Percentiles rank a stretch among this genome's conserved stretches.
phyloP scores from a whole-genome alignment of 2,797 vertebrate genomes.

The Helarctos malayanus region DNA sequence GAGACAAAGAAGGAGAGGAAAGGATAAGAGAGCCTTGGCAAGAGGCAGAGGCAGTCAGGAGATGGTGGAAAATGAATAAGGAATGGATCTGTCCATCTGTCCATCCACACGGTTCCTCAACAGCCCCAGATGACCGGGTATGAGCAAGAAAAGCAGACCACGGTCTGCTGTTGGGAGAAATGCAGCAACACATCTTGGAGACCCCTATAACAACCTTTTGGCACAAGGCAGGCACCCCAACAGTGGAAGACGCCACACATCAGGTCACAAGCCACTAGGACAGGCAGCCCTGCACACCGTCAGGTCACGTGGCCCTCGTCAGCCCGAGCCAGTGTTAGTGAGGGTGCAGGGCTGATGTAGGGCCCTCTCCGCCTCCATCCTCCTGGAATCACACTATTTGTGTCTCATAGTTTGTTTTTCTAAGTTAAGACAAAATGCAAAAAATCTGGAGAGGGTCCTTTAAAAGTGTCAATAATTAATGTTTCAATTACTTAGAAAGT shows the following conservation, averaged over 20 bases:
- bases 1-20: not conserved
- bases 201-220: not conserved
- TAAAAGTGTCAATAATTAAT: not conserved
- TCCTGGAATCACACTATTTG: not conserved
- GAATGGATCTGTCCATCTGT: not conserved
- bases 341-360: not conserved
- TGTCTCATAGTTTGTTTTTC: not conserved
- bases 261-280: not conserved
- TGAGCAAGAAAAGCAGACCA: not conserved
- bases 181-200: not conserved
- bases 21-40: not conserved
- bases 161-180: not conserved
- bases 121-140: not conserved
- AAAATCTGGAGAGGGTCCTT: not conserved
- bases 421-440: not conserved
- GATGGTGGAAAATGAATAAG: not conserved
- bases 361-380: not conserved
- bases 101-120: not conserved
- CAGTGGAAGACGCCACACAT: accelerated
- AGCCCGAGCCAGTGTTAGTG: accelerated
- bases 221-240: not conserved
- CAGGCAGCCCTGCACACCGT: too few species aligned
- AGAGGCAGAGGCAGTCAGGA: not conserved
- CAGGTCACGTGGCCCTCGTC: not conserved
- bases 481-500: not conserved